These are phyloP conservation scores for Ciona savignyi DNA, from an alignment of 23 tunicate genomes.

Conservation along the genomic window DNA sequence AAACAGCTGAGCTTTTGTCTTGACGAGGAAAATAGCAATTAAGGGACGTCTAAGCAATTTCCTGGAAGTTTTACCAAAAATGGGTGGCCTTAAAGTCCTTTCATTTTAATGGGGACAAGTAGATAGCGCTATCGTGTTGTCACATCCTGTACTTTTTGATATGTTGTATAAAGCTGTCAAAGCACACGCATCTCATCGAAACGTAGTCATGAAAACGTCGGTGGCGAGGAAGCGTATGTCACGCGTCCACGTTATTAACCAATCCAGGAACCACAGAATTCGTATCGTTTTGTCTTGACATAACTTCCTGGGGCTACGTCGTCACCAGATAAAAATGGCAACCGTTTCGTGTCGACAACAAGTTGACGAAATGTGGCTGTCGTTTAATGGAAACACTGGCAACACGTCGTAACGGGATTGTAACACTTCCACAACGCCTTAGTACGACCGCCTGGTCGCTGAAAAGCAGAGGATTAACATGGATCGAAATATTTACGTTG, in stretches of 20 bases:
- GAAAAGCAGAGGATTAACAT: neutral
- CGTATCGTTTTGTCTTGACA: neutral
- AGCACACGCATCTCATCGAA: neutral
- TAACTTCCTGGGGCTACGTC: neutral
- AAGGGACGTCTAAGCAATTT: neutral
- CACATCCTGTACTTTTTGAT: neutral
- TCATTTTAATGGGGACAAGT: too few relatives aligned
- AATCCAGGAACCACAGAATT: neutral
- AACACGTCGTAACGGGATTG: neutral
- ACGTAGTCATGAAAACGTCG: neutral
- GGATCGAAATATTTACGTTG: neutral
- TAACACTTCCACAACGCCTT: neutral
- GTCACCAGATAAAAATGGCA: neutral
- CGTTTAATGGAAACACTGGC: neutral
- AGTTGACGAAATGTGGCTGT: constrained; percentile 1
- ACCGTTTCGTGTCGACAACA: neutral
- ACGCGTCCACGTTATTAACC: neutral
- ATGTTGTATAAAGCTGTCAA: neutral
- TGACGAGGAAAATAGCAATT: neutral
- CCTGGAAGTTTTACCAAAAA: neutral
- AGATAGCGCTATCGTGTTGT: too few relatives aligned
- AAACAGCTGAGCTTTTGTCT: neutral
- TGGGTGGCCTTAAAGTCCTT: too few relatives aligned
- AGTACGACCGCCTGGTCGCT: neutral
- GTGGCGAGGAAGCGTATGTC: neutral